phyloP scores from a whole-genome alignment of 2,888 invertebrate species.

The Micoletzkya japonica region DNA sequence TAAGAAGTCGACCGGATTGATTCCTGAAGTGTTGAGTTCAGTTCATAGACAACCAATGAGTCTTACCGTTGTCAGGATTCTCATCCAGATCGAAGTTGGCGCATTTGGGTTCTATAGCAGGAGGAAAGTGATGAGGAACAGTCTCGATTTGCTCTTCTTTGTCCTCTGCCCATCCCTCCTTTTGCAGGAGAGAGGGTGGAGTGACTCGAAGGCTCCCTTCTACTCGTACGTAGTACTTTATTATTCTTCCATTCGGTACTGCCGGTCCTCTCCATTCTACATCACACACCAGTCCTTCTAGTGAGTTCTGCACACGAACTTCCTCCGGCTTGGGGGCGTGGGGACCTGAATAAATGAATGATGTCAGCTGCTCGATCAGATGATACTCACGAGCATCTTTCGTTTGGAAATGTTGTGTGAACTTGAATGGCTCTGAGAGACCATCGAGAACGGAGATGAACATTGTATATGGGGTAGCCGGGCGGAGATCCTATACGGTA shows the following conservation, averaged over 20 bases:
- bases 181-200: constrained; percentile 19
- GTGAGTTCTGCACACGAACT: constrained; percentile 46
- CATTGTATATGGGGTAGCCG: constrained; percentile 59
- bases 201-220: constrained; percentile 11
- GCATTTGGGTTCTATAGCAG: constrained; percentile 44
- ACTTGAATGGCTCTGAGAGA: constrained; percentile 49
- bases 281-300: constrained; percentile 48
- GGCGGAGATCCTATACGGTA: constrained; percentile 32
- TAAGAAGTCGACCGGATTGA: constrained; percentile 48
- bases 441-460: constrained; percentile 55
- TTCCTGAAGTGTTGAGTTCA: constrained; percentile 23
- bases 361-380: neutral
- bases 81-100: constrained; percentile 51
- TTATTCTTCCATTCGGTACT: constrained; percentile 53
- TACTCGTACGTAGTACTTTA: constrained; percentile 45
- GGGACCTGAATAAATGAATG: constrained; percentile 43
- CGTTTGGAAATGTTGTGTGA: constrained; percentile 57
- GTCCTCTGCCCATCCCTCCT: too few relatives aligned
- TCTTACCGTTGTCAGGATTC: constrained; percentile 30
- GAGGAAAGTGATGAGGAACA: constrained; percentile 21
- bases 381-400: constrained; percentile 46
- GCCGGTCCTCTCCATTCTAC: constrained; percentile 59
- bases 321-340: constrained; percentile 53
- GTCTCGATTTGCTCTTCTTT: constrained; percentile 12
- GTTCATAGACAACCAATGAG: neutral